These are phyloP conservation scores for Ceyx erithaca DNA, from an alignment of 2,797 vertebrate genomes.

Conservation along the genomic window DNA sequence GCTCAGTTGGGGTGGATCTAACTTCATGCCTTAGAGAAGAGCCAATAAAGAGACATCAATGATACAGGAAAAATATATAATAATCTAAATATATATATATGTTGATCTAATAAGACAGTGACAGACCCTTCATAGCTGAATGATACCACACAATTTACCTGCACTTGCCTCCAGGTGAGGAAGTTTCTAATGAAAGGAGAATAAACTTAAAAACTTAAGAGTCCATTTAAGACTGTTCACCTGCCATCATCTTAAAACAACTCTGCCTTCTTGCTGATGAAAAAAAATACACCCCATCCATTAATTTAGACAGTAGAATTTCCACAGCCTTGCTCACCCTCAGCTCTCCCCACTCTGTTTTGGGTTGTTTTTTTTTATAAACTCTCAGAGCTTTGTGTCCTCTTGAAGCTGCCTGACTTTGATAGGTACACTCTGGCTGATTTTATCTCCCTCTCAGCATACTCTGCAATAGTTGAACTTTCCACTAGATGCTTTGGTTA, in stretches of 20 bases:
- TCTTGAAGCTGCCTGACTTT: background rate
- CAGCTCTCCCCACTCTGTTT: background rate
- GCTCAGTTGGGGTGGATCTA: background rate
- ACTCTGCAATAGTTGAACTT: background rate
- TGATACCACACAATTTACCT: background rate
- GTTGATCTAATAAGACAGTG: background rate
- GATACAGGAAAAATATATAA: background rate
- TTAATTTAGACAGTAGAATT: background rate
- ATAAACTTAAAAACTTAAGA: background rate
- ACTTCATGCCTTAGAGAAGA: background rate
- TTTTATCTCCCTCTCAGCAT: background rate
- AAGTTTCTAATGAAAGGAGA: background rate
- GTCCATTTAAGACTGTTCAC: background rate
- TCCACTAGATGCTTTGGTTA: background rate
- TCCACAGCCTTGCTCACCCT: background rate
- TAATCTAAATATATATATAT: no score
- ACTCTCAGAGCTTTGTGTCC: background rate
- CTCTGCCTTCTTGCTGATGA: background rate
- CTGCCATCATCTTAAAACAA: background rate
- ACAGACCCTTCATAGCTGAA: background rate
- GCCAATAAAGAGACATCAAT: background rate
- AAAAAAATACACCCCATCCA: background rate
- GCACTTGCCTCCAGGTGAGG: background rate
- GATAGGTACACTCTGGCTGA: background rate
- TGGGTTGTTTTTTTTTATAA: background rate